Base-by-base conservation (phyloP, 2,797 vertebrate species). In the Dicrostonyx torquatus region DNA sequence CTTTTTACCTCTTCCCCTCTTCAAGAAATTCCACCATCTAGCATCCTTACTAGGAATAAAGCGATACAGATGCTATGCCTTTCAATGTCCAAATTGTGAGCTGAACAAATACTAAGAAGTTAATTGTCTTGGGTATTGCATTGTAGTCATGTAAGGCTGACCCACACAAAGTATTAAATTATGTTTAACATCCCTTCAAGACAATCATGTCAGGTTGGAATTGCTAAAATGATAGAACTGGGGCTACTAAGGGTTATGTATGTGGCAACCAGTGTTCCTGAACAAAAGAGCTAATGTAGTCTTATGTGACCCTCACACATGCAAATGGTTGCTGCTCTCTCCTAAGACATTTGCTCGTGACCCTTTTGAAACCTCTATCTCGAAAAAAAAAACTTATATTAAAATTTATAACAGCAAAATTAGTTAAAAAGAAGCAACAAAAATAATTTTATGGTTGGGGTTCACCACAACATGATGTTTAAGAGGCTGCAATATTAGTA, bases 181-280 rank as follows among this genome's bases (percentile, higher is more conserved):
- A 34, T 94, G 68, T 26, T 37, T 43, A 11, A 37, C 14, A 14
- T 64, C 78, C 60, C 53, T 95, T 86, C 40, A 55, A 77, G 85
- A 92, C n/a, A 85, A 62, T 3, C 12, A 48, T 79, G 3, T 45
- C 24, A 62, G 29, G 37, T 93, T 94, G 53, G 26, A 94, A 86
- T 29, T 89, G n/a, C 72, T 87, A 89, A 94, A 91, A 94, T 83
- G 48, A 96, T 24, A 89, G 68, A 88, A 90, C 15, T 75, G 43
- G 12, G 22, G 45, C n/a, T 94, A 53, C 58, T n/a, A 6, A 26
- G 45, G 45, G 31, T 58, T 73, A 72, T 53, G 31, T 68, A 79
- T 24, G 37, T 96, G 26, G 13, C 50, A 55, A n/a, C 6, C 20
- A 4, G 14, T 89, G 18, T 45, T 55, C 2, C 13, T 78, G 18